A percentile compares a stretch with the other conserved stretches of the same genome.
Conservation (phyloP, 2,888 invertebrate genomes). For the Philereme vetulata region DNA sequence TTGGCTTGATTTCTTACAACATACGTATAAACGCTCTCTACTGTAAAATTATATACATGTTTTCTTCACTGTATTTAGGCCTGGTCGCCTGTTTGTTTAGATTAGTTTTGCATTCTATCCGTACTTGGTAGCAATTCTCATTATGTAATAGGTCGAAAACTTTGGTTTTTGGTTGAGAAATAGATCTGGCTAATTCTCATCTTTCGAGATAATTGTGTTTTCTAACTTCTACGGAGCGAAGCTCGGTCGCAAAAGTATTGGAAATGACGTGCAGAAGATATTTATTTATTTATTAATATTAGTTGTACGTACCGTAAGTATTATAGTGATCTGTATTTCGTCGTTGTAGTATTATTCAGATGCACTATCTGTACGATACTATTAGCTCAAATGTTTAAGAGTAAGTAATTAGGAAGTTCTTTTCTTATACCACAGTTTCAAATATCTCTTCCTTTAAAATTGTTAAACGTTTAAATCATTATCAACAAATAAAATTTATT, state of each 20-base stretch:
- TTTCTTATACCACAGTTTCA: constrained; percentile 17
- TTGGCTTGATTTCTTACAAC: constrained; percentile 27
- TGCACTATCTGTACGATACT: constrained; percentile 1
- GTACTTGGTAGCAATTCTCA: not conserved
- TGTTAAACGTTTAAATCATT: constrained; percentile 21
- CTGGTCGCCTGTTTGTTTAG: constrained; percentile 10
- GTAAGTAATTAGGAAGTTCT: constrained; percentile 6
- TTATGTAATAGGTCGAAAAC: not conserved
- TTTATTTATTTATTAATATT: constrained; percentile 14
- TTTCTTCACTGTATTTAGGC: constrained; percentile 15
- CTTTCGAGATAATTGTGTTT: too few species aligned
- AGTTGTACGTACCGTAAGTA: constrained; percentile 11
- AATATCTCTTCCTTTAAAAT: constrained; percentile 15
- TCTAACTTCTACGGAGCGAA: not conserved
- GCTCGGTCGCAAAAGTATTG: not conserved
- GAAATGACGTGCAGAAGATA: not conserved
- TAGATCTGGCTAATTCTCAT: not conserved
- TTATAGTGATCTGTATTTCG: constrained; percentile 7
- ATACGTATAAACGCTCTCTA: constrained; percentile 9
- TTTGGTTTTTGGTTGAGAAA: not conserved
- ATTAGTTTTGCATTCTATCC: not conserved
- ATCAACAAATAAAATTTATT: constrained; percentile 17
- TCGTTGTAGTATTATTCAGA: constrained; percentile 12
- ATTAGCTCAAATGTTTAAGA: not conserved
- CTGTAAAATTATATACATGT: constrained; percentile 7